These are phyloP conservation scores for Spisula solida DNA, from an alignment of 2,888 invertebrate species.

Conservation along the genomic window DNA sequence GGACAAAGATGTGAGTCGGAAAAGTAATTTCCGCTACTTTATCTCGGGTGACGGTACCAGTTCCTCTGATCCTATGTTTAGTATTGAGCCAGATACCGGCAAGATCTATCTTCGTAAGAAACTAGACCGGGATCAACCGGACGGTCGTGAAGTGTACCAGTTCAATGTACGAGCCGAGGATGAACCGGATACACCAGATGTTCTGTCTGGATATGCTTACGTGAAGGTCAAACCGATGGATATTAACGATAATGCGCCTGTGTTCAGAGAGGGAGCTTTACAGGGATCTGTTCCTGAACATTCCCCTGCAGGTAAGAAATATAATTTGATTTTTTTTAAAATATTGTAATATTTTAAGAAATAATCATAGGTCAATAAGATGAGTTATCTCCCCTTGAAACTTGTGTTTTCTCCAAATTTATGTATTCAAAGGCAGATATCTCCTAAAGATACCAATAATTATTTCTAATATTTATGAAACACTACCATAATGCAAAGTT, in stretches of 20 bases:
- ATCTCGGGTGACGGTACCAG: conserved; percentile 77
- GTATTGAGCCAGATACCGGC: conserved; percentile 97
- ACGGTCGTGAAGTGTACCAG: conserved; percentile 92
- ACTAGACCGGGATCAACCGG: conserved; percentile 98
- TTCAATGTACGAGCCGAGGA: conserved; percentile 86
- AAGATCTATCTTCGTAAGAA: conserved; percentile 97
- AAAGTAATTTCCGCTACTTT: conserved; percentile 96
- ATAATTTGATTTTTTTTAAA: too few species aligned
- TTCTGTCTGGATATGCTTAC: conserved; percentile 94
- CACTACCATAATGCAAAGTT: too few species aligned
- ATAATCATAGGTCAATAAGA: too few species aligned
- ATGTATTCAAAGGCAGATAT: too few species aligned
- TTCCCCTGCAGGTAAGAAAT: conserved; percentile 92
- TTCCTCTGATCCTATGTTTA: conserved; percentile 90
- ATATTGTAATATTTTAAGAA: too few species aligned
- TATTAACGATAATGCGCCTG: conserved; percentile 99
- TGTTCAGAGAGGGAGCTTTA: conserved; percentile 89
- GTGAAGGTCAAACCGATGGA: conserved; percentile 99
- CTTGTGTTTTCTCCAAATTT: too few species aligned
- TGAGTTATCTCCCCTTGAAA: too few species aligned
- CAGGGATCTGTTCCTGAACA: conserved; percentile 95
- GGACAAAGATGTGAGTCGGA: conserved; percentile 97
- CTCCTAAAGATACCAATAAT: too few species aligned
- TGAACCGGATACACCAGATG: conserved; percentile 78
- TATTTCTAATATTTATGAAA: too few species aligned